These are phyloP conservation scores for Bucorvus abyssinicus DNA, from an alignment of 2,797 vertebrate genomes.

Conservation along the genomic window DNA sequence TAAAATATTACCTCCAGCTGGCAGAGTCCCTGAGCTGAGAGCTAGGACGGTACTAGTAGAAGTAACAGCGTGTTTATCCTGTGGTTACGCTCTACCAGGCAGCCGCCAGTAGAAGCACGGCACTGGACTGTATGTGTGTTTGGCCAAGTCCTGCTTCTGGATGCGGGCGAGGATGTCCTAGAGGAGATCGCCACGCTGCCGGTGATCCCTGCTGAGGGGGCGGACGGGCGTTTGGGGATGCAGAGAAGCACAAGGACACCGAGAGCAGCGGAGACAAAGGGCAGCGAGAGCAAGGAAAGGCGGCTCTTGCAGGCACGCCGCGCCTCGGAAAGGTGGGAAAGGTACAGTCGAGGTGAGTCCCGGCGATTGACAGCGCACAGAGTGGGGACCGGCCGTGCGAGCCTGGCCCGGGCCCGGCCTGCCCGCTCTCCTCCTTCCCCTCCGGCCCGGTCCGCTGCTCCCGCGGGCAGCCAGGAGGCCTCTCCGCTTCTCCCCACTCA, in stretches of 20 bases:
- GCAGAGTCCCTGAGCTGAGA: neutral
- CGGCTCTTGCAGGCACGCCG: neutral
- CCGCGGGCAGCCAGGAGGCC: neutral
- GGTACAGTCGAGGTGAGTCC: neutral
- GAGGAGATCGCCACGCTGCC: neutral
- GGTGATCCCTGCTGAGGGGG: neutral
- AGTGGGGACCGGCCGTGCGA: too few relatives aligned
- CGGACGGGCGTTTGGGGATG: neutral
- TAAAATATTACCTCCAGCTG: neutral
- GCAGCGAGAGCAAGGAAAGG: neutral
- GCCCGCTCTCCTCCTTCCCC: neutral
- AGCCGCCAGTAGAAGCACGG: neutral
- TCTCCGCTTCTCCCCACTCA: neutral
- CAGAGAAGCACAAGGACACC: neutral
- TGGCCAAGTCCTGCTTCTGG: neutral
- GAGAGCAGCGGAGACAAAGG: neutral
- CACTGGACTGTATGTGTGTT: neutral
- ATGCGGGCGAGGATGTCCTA: accelerated
- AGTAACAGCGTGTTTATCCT: neutral
- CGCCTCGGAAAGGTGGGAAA: neutral
- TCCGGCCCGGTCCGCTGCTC: neutral
- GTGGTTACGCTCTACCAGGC: neutral
- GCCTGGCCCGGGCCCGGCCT: neutral
- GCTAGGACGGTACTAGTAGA: neutral
- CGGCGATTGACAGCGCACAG: neutral